Evolutionary conservation across 2,797 vertebrate species (phyloP).

Genomic region (Aphelocoma californica): DNA sequence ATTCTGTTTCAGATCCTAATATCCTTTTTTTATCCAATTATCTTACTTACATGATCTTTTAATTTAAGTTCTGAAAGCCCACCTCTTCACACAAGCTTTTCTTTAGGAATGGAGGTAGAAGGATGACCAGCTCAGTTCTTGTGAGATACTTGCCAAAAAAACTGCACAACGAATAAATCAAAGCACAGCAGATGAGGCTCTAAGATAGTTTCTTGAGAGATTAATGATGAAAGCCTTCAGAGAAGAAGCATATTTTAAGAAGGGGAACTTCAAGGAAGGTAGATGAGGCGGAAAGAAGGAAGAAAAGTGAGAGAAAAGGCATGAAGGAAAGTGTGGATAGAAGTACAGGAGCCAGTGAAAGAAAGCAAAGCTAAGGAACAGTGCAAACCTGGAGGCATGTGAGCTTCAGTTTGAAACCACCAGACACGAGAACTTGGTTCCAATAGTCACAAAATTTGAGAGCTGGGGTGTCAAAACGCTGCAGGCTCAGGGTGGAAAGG

Average conservation of each 20-base stretch:
- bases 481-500: neutral
- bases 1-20: slow-evolving; percentile 69
- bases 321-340: neutral
- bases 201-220: slow-evolving; percentile 49
- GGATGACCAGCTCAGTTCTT: slow-evolving; percentile 40
- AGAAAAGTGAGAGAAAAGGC: neutral
- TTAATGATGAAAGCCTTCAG: slow-evolving; percentile 59
- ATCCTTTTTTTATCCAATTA: slow-evolving; percentile 69
- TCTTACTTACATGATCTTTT: slow-evolving; percentile 68
- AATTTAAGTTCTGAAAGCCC: slow-evolving; percentile 64
- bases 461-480: accelerated
- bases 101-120: neutral
- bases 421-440: neutral
- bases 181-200: slow-evolving; percentile 37
- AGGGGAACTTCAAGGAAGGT: slow-evolving; percentile 51
- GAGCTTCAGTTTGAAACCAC: neutral
- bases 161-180: slow-evolving; percentile 25
- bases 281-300: neutral
- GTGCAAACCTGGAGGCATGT: neutral
- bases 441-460: neutral
- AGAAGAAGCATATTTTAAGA: slow-evolving; percentile 44
- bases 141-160: slow-evolving; percentile 31
- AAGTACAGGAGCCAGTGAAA: neutral
- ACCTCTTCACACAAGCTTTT: slow-evolving; percentile 61
- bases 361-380: neutral